Percentiles rank a stretch among this genome's conserved stretches.
These are phyloP conservation scores for Asbolus verrucosus DNA, from an alignment of 1,140 invertebrate species.

Conservation along the genomic window DNA sequence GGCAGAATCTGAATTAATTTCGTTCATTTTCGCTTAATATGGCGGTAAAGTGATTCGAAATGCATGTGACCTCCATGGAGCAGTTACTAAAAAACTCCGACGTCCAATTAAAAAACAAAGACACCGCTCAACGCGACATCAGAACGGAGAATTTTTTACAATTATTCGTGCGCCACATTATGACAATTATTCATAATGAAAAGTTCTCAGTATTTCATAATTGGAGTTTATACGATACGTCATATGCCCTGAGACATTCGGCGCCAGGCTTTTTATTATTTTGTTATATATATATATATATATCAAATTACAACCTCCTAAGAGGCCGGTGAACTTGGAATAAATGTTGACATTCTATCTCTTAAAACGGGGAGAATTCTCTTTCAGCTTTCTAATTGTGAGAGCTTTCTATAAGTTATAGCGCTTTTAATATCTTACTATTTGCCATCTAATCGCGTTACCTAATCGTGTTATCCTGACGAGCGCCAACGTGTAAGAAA, in stretches of 20 bases:
- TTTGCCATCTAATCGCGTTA: slow-evolving; percentile 27
- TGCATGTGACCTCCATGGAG: too few relatives aligned
- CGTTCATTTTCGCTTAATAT: too few relatives aligned
- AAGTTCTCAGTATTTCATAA: slow-evolving; percentile 20
- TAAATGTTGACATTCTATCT: slow-evolving; percentile 17
- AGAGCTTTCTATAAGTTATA: slow-evolving; percentile 24
- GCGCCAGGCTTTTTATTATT: slow-evolving; percentile 24
- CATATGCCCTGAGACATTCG: slow-evolving; percentile 7
- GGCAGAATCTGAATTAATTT: too few relatives aligned
- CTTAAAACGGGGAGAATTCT: background rate
- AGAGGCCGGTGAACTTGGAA: slow-evolving; percentile 27
- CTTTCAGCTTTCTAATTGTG: background rate
- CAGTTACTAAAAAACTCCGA: too few relatives aligned
- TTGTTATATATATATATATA: too few relatives aligned
- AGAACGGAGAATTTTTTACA: background rate
- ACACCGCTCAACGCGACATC: background rate
- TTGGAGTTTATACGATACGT: slow-evolving; percentile 18
- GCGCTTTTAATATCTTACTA: slow-evolving; percentile 22
- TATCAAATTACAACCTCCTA: slow-evolving; percentile 29
- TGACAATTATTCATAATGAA: slow-evolving; percentile 18
- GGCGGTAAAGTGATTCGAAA: too few relatives aligned
- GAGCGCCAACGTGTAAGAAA: slow-evolving; percentile 10
- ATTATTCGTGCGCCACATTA: slow-evolving; percentile 9
- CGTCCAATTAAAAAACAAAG: too few relatives aligned
- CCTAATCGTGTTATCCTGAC: slow-evolving; percentile 20